A percentile compares a stretch with the other conserved stretches of the same genome.
Evolutionary conservation across 2,888 invertebrate genomes (phyloP).

Genomic region (Lochmaea capreae): DNA sequence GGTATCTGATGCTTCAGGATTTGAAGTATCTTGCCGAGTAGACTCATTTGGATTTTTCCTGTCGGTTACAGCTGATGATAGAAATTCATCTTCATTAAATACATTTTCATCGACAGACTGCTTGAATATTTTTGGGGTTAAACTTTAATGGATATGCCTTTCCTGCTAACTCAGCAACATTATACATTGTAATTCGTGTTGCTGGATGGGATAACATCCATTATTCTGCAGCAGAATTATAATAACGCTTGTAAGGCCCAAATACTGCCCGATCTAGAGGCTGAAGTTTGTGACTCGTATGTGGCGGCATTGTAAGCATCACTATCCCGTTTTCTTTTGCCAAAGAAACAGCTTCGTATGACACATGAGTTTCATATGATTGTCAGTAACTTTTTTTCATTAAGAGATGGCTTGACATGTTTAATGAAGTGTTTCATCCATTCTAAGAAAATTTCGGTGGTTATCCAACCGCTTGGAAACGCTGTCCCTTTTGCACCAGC

Average conservation of each 20-base stretch:
- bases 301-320: slow-evolving; percentile 5
- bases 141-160: slow-evolving; percentile 45
- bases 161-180: slow-evolving; percentile 44
- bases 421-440: slow-evolving; percentile 42
- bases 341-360: slow-evolving; percentile 19
- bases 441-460: slow-evolving; percentile 31
- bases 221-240: slow-evolving; percentile 5
- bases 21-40: no score
- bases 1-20: no score
- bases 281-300: slow-evolving; percentile 10
- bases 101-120: slow-evolving; percentile 42
- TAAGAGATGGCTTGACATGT: slow-evolving; percentile 45
- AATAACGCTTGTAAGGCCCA: slow-evolving; percentile 9
- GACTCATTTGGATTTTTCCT: neutral
- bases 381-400: slow-evolving; percentile 12
- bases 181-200: slow-evolving; percentile 38
- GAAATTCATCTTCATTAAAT: slow-evolving; percentile 40
- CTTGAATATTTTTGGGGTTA: slow-evolving; percentile 37
- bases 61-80: slow-evolving; percentile 19
- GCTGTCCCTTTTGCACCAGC: slow-evolving; percentile 43
- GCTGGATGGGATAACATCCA: slow-evolving; percentile 25
- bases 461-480: slow-evolving; percentile 55
- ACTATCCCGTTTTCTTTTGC: slow-evolving; percentile 8
- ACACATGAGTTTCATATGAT: slow-evolving; percentile 25
- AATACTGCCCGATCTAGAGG: slow-evolving; percentile 11